Conservation (phyloP, 2,113 vertebrate genomes). For the Nesoenas mayeri region DNA sequence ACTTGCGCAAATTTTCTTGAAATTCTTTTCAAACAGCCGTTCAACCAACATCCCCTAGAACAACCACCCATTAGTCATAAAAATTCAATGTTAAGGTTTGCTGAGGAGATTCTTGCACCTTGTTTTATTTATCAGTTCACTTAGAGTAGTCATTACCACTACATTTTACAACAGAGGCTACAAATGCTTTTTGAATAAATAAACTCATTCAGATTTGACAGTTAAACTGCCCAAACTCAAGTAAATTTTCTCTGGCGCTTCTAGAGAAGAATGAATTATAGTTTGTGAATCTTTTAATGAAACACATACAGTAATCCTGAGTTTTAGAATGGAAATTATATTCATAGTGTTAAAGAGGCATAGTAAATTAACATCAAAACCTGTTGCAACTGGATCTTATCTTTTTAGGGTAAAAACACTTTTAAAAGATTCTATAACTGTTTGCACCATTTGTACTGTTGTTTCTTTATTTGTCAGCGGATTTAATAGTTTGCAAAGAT, state of each 20-base stretch:
- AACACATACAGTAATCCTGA: background rate
- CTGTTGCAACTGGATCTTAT: background rate
- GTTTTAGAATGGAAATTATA: background rate
- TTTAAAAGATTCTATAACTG: background rate
- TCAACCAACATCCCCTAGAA: background rate
- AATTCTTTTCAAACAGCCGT: background rate
- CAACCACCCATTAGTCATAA: background rate
- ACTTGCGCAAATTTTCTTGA: background rate
- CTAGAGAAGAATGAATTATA: background rate
- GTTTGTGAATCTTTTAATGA: background rate
- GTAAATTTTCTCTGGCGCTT: background rate
- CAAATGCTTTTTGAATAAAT: background rate
- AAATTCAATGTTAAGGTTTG: background rate
- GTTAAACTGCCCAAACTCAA: background rate
- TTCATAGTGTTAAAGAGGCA: background rate
- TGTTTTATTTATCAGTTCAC: background rate
- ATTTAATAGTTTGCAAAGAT: background rate
- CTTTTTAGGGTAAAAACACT: background rate
- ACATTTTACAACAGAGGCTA: background rate
- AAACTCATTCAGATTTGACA: background rate
- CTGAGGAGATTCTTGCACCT: background rate
- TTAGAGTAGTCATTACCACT: background rate
- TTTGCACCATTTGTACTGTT: background rate
- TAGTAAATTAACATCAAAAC: background rate
- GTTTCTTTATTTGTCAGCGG: background rate